Evolutionary conservation across 2,113 vertebrate species (phyloP).

Genomic region (Tragelaphus buxtoni): DNA sequence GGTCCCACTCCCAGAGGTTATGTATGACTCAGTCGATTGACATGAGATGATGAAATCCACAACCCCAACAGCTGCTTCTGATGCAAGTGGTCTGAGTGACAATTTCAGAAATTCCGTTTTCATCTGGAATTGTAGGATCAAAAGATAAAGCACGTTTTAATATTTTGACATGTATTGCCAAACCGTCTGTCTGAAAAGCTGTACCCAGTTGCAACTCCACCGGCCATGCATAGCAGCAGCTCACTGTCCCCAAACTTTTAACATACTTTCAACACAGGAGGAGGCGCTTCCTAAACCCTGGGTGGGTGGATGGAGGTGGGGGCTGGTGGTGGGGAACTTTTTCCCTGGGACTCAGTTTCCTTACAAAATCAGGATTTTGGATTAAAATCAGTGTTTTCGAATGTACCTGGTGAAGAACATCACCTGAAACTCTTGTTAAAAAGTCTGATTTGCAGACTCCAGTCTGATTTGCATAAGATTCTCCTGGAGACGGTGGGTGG

Average conservation of each 20-base stretch:
- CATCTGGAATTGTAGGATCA: neutral
- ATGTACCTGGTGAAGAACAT: neutral
- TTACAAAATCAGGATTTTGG: neutral
- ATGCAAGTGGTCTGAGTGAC: neutral
- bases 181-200: neutral
- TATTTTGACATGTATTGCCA: neutral
- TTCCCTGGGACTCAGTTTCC: neutral
- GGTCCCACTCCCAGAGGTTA: neutral
- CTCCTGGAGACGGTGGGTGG: neutral
- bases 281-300: neutral
- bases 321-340: neutral
- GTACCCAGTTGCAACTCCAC: neutral
- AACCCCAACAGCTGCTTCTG: neutral
- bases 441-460: neutral
- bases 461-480: neutral
- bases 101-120: neutral
- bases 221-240: rapidly evolving
- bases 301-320: neutral
- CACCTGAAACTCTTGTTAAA: neutral
- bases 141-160: neutral
- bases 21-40: neutral
- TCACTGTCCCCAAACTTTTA: neutral
- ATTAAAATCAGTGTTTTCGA: neutral
- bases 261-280: neutral
- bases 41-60: neutral